phyloP scores from a whole-genome alignment of 2,888 invertebrate species.

The Cephus runcator region DNA sequence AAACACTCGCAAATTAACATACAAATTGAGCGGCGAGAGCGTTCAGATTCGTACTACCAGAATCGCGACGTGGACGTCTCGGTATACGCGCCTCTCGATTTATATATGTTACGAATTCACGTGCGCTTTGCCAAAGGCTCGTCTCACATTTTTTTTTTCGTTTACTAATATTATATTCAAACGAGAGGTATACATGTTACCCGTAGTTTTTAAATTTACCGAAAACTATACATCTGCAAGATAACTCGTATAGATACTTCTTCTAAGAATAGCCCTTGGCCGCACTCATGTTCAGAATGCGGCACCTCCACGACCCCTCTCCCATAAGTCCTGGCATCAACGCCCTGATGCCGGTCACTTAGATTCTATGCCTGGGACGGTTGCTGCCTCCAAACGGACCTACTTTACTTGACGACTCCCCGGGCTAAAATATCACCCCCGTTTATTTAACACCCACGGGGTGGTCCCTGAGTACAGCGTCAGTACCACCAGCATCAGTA shows the following conservation, averaged over 20 bases:
- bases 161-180: neutral
- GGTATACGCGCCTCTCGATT: neutral
- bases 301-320: neutral
- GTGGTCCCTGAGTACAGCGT: neutral
- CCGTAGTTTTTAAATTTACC: neutral
- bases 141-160: neutral
- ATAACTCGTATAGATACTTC: neutral
- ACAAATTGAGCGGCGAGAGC: slow-evolving; percentile 63
- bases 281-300: neutral
- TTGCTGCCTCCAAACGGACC: slow-evolving; percentile 23
- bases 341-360: slow-evolving; percentile 24
- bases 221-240: neutral
- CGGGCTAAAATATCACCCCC: slow-evolving; percentile 20
- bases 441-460: slow-evolving; percentile 24
- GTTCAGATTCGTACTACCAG: slow-evolving; percentile 27
- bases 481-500: neutral
- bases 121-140: neutral
- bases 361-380: slow-evolving; percentile 13
- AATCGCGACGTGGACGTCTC: neutral
- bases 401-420: slow-evolving; percentile 22
- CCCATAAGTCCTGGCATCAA: neutral
- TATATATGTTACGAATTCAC: neutral
- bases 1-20: slow-evolving; percentile 64
- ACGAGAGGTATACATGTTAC: neutral
- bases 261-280: neutral